Evolutionary conservation across 2,797 vertebrate species (phyloP).

Genomic region (Rhabdophis nuchalis): DNA sequence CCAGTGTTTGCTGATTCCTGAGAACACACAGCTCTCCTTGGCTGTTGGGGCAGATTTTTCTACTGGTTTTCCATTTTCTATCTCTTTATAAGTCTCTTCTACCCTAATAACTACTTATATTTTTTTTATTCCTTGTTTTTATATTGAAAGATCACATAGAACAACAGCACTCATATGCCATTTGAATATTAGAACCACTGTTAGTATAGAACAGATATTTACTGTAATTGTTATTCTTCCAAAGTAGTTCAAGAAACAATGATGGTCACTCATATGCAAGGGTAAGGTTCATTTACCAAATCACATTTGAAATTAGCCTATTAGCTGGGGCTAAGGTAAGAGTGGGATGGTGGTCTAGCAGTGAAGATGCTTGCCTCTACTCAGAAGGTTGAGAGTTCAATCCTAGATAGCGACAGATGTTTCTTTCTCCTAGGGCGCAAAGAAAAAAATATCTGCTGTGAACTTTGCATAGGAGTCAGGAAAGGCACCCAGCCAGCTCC

Average conservation of each 20-base stretch:
- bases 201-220: neutral
- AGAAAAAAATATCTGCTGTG: neutral
- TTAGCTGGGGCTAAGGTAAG: neutral
- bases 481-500: neutral
- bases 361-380: too few species aligned
- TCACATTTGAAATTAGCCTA: neutral
- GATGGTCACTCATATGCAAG: neutral
- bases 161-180: neutral
- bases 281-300: neutral
- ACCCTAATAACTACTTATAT: neutral
- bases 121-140: neutral
- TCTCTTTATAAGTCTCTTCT: neutral
- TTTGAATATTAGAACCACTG: neutral
- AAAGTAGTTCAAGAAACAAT: neutral
- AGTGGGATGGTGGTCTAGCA: too few species aligned
- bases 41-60: neutral
- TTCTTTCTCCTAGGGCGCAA: neutral
- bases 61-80: neutral
- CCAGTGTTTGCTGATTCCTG: too few species aligned
- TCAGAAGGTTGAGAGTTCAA: too few species aligned
- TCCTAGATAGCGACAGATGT: neutral
- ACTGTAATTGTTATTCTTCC: neutral
- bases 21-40: neutral
- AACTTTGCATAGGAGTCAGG: neutral
- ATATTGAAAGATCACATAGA: neutral